Evolutionary conservation across 1,140 invertebrate species (phyloP), one percentile per base, ranked within the genome.

Genomic region (Vollenhovia emeryi): DNA sequence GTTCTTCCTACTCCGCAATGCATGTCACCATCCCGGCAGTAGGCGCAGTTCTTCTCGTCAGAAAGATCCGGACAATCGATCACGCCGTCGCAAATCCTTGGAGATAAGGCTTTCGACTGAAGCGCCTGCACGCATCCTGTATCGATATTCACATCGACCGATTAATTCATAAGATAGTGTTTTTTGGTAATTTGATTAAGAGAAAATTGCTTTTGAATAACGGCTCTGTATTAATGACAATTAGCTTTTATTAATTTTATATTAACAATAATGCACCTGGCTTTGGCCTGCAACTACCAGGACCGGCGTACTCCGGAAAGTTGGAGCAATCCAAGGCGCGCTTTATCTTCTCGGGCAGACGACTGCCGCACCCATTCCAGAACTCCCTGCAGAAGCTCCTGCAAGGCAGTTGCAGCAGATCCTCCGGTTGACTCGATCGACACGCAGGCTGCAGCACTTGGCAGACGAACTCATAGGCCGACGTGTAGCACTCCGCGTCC

Each of bases 401-500:
- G 89, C 98, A 98, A 0, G 98, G 98, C 33, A 96, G 93, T 15
- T 97, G 93, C 30, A 97, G 94, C 64, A 95, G 92, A 71, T 96
- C 96, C 89, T 96, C 95, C 1, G 89, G 86, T 13, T 94, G 92
- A 9, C 94, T 94, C 3, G 91, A 91, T 15, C 95, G 89, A 93
- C 98, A 98, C 0, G 96, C 95, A 0, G 98, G 98, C 93, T 99
- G 98, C 1, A 98, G 93, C 27, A 98, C 95, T 89, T 97, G 97
- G 90, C 98, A 98, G 9, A 98, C 96, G 91, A 98, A 98, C 86
- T 98, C 97, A 93, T 97, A 97, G 2, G 98, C 97, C 86, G 97
- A 95, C 83, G 97, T 95, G 87, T 97, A 98, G 91, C 98, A 99
- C 94, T 98, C 98, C 1, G 97, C 97, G 92, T 99, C 98, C 2